Conservation (phyloP, 2,797 vertebrate species). For the Catharus ustulatus region DNA sequence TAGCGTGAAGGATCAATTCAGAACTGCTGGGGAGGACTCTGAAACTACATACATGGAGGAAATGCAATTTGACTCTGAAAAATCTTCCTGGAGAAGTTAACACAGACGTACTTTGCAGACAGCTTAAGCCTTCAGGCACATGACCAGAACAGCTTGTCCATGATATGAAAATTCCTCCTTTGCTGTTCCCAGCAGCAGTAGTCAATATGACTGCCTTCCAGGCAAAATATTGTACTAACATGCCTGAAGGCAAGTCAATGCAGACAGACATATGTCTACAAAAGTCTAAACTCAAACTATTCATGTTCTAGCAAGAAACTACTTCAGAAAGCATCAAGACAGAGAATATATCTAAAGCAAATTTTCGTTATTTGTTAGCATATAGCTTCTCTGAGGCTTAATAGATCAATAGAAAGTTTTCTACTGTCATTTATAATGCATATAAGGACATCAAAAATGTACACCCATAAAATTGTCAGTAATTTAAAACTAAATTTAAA, state of each 20-base stretch:
- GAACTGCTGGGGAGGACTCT: not conserved
- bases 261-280: not conserved
- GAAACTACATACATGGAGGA: not conserved
- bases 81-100: not conserved
- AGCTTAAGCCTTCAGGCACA: not conserved
- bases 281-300: not conserved
- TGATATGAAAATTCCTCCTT: not conserved
- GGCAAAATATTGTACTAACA: not conserved
- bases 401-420: not conserved
- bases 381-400: not conserved
- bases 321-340: not conserved
- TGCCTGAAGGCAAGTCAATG: not conserved
- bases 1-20: not conserved
- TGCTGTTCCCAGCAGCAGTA: not conserved
- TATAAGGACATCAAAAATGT: not conserved
- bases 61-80: not conserved
- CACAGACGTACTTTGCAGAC: not conserved
- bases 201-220: not conserved
- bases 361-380: not conserved
- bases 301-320: not conserved
- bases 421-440: not conserved
- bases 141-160: not conserved
- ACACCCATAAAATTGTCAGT: not conserved
- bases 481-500: not conserved
- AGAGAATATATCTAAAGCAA: not conserved